Evolutionary conservation across 2,888 invertebrate genomes (phyloP).

Genomic region (Cephus nigrinus): DNA sequence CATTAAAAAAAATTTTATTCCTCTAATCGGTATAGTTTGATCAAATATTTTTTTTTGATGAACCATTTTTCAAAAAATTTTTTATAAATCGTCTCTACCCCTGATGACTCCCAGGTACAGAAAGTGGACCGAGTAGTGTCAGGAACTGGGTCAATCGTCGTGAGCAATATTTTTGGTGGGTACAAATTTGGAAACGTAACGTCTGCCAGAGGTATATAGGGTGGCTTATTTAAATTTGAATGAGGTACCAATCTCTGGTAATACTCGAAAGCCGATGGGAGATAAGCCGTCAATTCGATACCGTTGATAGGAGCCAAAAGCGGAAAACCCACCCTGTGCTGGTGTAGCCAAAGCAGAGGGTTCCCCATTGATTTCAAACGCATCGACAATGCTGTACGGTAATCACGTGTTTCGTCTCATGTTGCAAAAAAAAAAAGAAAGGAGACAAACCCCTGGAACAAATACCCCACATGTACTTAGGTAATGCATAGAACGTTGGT

Average conservation of each 20-base stretch:
- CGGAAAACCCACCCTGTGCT: slow-evolving; percentile 10
- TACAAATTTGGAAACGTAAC: not conserved
- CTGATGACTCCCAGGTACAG: not conserved
- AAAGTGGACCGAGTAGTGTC: not conserved
- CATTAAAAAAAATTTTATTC: not conserved
- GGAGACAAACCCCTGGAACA: slow-evolving; percentile 14
- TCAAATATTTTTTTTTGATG: not conserved
- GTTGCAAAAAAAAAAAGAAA: slow-evolving; percentile 17
- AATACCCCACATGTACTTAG: slow-evolving; percentile 13
- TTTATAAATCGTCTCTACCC: not conserved
- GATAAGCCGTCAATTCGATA: slow-evolving; percentile 44
- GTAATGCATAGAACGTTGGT: not conserved
- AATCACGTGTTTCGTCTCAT: slow-evolving; percentile 27
- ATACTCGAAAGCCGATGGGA: slow-evolving; percentile 35
- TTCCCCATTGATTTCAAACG: slow-evolving; percentile 5
- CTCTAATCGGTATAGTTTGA: not conserved
- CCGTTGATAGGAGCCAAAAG: slow-evolving; percentile 31
- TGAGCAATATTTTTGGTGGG: not conserved
- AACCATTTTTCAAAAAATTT: not conserved
- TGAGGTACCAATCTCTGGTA: slow-evolving; percentile 32
- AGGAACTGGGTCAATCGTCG: too few relatives aligned
- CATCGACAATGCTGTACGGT: slow-evolving; percentile 6
- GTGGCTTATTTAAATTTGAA: slow-evolving; percentile 37
- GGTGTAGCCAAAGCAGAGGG: slow-evolving; percentile 11
- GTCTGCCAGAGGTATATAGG: not conserved